Evolutionary conservation across 2,888 invertebrate genomes (phyloP).

Genomic region (Scaeva pyrastri): DNA sequence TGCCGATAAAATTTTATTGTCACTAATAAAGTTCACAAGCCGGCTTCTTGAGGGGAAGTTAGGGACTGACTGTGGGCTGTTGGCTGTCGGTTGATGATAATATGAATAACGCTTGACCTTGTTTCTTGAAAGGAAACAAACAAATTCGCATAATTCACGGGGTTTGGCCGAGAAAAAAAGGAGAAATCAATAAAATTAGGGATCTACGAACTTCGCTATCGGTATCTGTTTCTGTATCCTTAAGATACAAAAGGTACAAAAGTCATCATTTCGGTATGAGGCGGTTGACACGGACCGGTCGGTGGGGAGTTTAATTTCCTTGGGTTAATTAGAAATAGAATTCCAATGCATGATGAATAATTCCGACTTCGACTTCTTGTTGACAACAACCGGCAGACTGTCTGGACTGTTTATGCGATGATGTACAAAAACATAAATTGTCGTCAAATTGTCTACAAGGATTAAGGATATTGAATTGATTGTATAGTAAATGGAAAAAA

Average conservation of each 20-base stretch:
- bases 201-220: not conserved
- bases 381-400: not conserved
- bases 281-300: too few species aligned
- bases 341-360: not conserved
- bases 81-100: not conserved
- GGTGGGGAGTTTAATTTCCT: not conserved
- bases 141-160: conserved; percentile 17
- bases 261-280: too few species aligned
- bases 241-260: not conserved
- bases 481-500: not conserved
- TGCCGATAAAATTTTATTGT: conserved; percentile 37
- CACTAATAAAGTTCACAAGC: conserved; percentile 29
- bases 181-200: conserved; percentile 29
- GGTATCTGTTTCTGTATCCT: not conserved
- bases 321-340: not conserved
- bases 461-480: not conserved
- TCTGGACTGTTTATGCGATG: not conserved
- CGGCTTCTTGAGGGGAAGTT: not conserved
- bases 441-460: conserved; percentile 39
- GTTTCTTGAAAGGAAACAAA: conserved; percentile 1
- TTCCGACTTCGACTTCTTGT: not conserved
- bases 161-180: not conserved
- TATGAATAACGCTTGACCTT: conserved; percentile 28
- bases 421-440: not conserved
- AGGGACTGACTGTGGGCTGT: too few species aligned